Conservation (phyloP, 1,140 invertebrate genomes). For the Drosophila malerkotliana region DNA sequence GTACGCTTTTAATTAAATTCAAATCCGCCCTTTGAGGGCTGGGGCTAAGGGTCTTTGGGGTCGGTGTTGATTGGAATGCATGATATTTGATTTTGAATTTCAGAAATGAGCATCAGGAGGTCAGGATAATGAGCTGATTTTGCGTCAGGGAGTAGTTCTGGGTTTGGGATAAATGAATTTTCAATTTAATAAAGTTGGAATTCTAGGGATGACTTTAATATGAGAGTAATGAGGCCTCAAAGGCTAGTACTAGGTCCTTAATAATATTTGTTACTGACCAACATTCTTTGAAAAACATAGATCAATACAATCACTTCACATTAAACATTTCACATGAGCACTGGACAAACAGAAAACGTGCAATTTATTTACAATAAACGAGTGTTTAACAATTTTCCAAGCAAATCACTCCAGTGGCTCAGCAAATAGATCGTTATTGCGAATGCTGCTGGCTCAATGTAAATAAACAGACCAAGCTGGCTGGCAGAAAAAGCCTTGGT, state of each 20-base stretch:
- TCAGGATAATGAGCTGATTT: constrained; percentile 32
- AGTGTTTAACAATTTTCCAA: constrained; percentile 38
- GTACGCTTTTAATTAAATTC: constrained; percentile 80
- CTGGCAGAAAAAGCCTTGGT: constrained; percentile 40
- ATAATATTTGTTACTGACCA: background rate
- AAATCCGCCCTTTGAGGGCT: constrained; percentile 57
- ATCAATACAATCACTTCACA: constrained; percentile 6
- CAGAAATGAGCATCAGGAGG: constrained; percentile 14
- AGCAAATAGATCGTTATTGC: constrained; percentile 59
- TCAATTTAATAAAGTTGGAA: background rate
- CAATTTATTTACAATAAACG: constrained; percentile 40
- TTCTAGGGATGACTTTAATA: background rate
- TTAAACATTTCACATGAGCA: constrained; percentile 20
- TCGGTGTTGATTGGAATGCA: constrained; percentile 22
- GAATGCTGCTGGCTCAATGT: constrained; percentile 25
- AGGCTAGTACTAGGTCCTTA: background rate
- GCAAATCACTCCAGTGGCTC: constrained; percentile 47
- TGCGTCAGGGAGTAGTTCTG: background rate
- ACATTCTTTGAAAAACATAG: background rate
- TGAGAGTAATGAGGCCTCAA: no score
- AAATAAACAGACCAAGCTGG: constrained; percentile 27
- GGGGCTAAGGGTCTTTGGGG: constrained; percentile 13
- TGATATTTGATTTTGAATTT: constrained; percentile 43
- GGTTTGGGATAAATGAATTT: constrained; percentile 9
- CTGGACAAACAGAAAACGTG: constrained; percentile 16